Conservation (phyloP, 2,797 vertebrate species). For the Otolemur crassicaudatus region DNA sequence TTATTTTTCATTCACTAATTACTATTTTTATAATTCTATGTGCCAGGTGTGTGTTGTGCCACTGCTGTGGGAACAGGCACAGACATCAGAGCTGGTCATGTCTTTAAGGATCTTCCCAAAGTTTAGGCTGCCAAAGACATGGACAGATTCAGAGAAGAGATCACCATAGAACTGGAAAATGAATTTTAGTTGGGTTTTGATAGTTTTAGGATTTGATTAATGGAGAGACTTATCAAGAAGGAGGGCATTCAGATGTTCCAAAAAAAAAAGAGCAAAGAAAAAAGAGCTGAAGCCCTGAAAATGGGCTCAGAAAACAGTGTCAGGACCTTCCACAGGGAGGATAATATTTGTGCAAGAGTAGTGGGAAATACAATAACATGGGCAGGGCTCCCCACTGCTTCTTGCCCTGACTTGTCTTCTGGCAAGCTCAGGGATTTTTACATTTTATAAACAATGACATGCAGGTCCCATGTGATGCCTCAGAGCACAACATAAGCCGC, state of each 20-base stretch:
- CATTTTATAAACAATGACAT: not conserved
- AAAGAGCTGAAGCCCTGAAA: not conserved
- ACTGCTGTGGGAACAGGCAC: not conserved
- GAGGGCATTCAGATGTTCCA: not conserved
- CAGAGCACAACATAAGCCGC: not conserved
- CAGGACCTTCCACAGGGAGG: not conserved
- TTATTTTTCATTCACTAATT: not conserved
- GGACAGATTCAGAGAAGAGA: not conserved
- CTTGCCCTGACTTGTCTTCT: not conserved
- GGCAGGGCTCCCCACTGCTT: not conserved
- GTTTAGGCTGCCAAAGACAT: not conserved
- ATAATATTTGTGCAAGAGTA: not conserved
- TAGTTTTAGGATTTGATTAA: not conserved
- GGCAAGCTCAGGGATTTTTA: not conserved
- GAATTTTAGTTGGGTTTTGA: not conserved
- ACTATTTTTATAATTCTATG: not conserved
- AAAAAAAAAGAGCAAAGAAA: not conserved
- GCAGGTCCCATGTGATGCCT: too few species aligned
- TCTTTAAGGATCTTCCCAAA: not conserved
- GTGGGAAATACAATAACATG: not conserved
- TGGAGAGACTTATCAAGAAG: not conserved
- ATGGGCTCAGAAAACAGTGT: not conserved
- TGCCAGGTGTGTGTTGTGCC: not conserved
- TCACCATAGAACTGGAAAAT: not conserved
- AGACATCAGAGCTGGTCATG: not conserved